A percentile compares a stretch with the other conserved stretches of the same genome.
These are phyloP conservation scores for Progne subis DNA, from an alignment of 2,113 vertebrate species.

Conservation along the genomic window DNA sequence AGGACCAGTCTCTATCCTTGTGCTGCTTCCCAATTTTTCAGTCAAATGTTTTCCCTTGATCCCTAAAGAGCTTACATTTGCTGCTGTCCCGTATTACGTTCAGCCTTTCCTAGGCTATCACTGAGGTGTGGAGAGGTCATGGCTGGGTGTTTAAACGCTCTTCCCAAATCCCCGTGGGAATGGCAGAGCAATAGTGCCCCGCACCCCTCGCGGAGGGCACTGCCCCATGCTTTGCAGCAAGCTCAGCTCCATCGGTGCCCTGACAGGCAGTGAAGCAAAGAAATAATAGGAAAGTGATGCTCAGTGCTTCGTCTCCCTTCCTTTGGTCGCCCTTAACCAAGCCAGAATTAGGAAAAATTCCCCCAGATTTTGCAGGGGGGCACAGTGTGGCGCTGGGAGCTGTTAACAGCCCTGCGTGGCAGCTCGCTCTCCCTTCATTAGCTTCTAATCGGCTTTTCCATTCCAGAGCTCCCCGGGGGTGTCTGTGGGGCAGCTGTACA, in stretches of 20 bases:
- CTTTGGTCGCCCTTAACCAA: not conserved
- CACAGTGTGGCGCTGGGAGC: not conserved
- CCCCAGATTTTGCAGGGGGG: not conserved
- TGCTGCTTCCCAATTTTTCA: not conserved
- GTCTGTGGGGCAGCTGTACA: not conserved
- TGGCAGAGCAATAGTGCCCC: not conserved
- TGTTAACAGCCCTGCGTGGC: not conserved
- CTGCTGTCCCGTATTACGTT: rapidly evolving
- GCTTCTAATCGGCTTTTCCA: not conserved
- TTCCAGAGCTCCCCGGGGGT: not conserved
- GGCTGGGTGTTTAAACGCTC: not conserved
- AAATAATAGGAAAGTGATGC: not conserved
- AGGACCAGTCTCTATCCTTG: not conserved
- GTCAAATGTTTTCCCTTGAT: not conserved
- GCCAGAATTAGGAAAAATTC: not conserved
- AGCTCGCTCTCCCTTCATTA: rapidly evolving
- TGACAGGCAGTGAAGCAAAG: not conserved
- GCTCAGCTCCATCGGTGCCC: not conserved
- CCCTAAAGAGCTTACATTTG: not conserved
- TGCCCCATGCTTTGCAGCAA: not conserved
- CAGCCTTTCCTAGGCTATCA: rapidly evolving
- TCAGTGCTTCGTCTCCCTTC: not conserved
- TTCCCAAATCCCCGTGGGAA: not conserved
- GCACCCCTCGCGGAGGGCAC: rapidly evolving
- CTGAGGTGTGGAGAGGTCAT: not conserved